Conservation (phyloP, 2,888 invertebrate genomes). For the Apamea crenata region DNA sequence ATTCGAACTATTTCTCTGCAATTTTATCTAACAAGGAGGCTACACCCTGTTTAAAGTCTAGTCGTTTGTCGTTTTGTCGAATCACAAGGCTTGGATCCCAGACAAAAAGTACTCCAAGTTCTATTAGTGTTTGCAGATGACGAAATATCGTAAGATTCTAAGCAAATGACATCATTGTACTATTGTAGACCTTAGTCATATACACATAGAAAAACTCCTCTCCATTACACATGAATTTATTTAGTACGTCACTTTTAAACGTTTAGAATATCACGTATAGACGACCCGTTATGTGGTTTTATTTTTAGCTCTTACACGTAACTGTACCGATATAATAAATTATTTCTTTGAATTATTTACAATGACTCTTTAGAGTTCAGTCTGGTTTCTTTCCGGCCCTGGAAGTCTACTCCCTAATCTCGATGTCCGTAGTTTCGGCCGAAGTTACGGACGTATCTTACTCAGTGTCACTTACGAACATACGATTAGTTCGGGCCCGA, state of each 20-base stretch:
- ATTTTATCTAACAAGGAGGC: background rate
- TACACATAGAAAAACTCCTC: slow-evolving; percentile 19
- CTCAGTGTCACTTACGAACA: background rate
- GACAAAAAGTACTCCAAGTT: background rate
- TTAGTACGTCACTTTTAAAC: slow-evolving; percentile 28
- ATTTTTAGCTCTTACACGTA: slow-evolving; percentile 38
- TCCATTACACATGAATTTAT: slow-evolving; percentile 29
- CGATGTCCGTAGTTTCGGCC: background rate
- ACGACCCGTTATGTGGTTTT: slow-evolving; percentile 28
- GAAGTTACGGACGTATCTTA: background rate
- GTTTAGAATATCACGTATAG: slow-evolving; percentile 26
- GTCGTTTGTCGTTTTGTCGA: background rate
- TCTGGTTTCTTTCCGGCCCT: background rate
- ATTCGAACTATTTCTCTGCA: background rate
- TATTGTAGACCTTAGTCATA: slow-evolving; percentile 40
- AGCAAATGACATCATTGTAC: slow-evolving; percentile 43
- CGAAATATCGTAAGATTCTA: slow-evolving; percentile 29
- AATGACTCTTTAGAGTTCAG: background rate
- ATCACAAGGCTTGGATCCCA: background rate
- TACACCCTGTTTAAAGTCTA: background rate
- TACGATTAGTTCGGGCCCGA: background rate
- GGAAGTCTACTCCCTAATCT: background rate
- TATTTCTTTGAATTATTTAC: background rate
- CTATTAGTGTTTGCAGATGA: slow-evolving; percentile 17
- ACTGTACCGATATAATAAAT: background rate